phyloP scores from a whole-genome alignment of 2,888 invertebrate genomes.

The Synanthedon vespiformis region DNA sequence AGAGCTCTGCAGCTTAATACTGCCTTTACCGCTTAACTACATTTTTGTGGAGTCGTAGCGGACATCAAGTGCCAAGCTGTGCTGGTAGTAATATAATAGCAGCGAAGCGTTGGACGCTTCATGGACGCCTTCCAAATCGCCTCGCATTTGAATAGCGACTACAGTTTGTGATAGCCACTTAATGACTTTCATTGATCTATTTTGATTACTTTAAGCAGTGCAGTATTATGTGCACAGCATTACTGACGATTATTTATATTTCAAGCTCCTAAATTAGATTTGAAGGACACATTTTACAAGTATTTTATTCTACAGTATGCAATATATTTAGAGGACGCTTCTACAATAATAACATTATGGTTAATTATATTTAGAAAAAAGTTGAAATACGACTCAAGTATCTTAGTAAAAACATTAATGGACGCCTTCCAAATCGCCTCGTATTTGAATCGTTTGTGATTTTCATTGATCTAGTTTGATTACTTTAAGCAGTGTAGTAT shows the following conservation, averaged over 20 bases:
- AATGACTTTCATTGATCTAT: constrained; percentile 40
- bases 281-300: too few species aligned
- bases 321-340: too few species aligned
- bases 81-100: constrained; percentile 33
- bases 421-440: constrained; percentile 57
- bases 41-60: constrained; percentile 13
- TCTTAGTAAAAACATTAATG: constrained; percentile 11
- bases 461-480: constrained; percentile 29
- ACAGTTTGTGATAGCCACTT: constrained; percentile 29
- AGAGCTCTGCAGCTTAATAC: constrained; percentile 21
- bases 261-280: too few species aligned
- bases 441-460: constrained; percentile 56
- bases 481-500: not conserved
- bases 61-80: constrained; percentile 23
- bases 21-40: constrained; percentile 7
- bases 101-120: constrained; percentile 24
- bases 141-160: constrained; percentile 49
- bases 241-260: too few species aligned
- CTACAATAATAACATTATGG: too few species aligned
- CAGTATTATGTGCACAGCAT: not conserved
- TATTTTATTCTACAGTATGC: too few species aligned
- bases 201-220: constrained; percentile 6
- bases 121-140: constrained; percentile 57
- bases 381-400: too few species aligned
- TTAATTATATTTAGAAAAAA: too few species aligned